These are phyloP conservation scores for Malacoctenus gilli DNA, from an alignment of 2,797 vertebrate species.

Conservation along the genomic window DNA sequence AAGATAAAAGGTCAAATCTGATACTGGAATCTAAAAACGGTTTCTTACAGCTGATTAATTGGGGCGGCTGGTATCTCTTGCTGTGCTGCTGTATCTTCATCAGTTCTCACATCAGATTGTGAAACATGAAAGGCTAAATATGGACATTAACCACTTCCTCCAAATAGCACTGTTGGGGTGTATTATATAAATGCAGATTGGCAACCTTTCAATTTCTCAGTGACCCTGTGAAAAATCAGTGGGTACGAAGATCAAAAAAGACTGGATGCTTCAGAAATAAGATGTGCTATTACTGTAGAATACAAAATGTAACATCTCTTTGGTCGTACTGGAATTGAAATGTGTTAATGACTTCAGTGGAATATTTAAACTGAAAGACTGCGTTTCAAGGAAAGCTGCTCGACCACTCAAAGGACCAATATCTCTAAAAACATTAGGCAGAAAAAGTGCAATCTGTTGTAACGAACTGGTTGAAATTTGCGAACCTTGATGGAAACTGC, in stretches of 20 bases:
- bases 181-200: constrained; percentile 1
- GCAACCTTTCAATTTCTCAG: neutral
- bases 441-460: too few relatives aligned
- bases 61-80: constrained; percentile 7
- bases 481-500: too few relatives aligned
- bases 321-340: neutral
- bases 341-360: neutral
- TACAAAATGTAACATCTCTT: neutral
- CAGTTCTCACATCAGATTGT: neutral
- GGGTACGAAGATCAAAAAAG: too few relatives aligned
- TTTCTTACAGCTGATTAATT: constrained; percentile 25
- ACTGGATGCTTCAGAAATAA: too few relatives aligned
- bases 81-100: constrained; percentile 1
- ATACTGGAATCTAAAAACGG: constrained; percentile 7
- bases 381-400: too few relatives aligned
- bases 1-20: constrained; percentile 30
- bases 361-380: too few relatives aligned
- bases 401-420: too few relatives aligned
- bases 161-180: neutral
- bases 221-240: neutral
- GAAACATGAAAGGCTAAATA: constrained; percentile 4
- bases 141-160: neutral
- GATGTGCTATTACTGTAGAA: too few relatives aligned
- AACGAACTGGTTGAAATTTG: too few relatives aligned
- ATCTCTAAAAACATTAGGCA: too few relatives aligned